Evolutionary conservation across 2,888 invertebrate genomes (phyloP), one percentile per base, ranked within the genome.

Genomic region (Julus scanicus): DNA sequence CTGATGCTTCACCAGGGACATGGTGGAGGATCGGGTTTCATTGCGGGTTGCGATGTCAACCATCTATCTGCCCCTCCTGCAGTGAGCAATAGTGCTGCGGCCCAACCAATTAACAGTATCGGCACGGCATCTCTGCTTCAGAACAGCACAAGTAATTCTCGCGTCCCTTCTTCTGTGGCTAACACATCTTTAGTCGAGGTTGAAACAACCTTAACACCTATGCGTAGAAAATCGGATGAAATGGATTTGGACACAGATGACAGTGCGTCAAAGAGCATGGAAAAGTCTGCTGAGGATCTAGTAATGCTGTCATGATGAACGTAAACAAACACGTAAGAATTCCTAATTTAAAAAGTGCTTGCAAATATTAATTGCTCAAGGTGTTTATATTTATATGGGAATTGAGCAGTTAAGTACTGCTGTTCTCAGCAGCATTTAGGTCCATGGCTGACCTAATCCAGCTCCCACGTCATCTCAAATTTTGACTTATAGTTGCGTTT

Each of bases 1-100:
- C 94, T 97, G 83, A 91, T 93, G 90, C 90, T 94, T n/a, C 89
- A 40, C 17, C 87, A 57, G 9, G 63, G n/a, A 15, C 29, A 17
- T 13, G 13, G 13, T 48, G 53, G 53, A 13, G 49, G n/a, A 29
- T 6, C 71, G 1, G 63, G 63, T n/a, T 20, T 20, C 4, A 17
- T 63, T n/a, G 71, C 84, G 13, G 40, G 84, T 13, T 40, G 48
- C 48, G 48, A 40, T n/a, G 48, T 1, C 84, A 44, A 20, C 20
- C 84, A 84, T 20, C 48, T 9, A 2, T 17, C 84, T 4, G 15
- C 40, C n/a, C 15, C 84, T 15, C 13, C 84, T 15, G 17, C 71
- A 9, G 20, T 6, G 4, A 8, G 63, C 63, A 63, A n/a, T 17
- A n/a, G 63, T 63, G 71, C 71, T 9, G 29, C 71, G 2, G 29